Percentiles rank a stretch among this genome's conserved stretches.
These are phyloP conservation scores for Azorinus chamasolen DNA, from an alignment of 2,888 invertebrate species.

Conservation along the genomic window DNA sequence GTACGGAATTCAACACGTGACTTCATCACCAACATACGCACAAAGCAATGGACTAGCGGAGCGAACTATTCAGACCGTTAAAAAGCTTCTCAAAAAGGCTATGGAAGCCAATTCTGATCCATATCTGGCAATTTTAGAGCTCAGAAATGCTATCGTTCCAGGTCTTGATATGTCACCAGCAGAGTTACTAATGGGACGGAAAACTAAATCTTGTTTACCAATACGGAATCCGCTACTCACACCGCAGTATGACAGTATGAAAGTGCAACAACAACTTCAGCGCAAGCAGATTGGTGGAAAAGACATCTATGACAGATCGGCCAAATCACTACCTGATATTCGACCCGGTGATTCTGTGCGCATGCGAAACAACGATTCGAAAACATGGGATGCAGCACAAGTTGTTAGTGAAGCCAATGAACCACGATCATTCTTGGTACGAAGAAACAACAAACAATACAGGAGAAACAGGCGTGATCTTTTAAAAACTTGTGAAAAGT, in stretches of 20 bases:
- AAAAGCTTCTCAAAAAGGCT: slow-evolving; percentile 26
- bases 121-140: slow-evolving; percentile 39
- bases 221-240: too few relatives aligned
- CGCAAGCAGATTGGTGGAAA: too few relatives aligned
- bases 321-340: too few relatives aligned
- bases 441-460: not conserved
- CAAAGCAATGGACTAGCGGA: slow-evolving; percentile 51
- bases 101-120: too few relatives aligned
- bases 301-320: too few relatives aligned
- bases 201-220: not conserved
- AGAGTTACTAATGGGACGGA: slow-evolving; percentile 1
- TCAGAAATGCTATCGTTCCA: slow-evolving; percentile 9
- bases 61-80: slow-evolving; percentile 48
- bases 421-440: not conserved
- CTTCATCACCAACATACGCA: slow-evolving; percentile 48
- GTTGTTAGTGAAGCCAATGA: too few relatives aligned
- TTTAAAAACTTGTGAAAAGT: not conserved
- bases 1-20: slow-evolving; percentile 39
- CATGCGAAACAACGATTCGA: not conserved
- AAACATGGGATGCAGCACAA: not conserved
- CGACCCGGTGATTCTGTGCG: too few relatives aligned
- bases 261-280: too few relatives aligned
- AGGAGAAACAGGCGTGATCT: slow-evolving; percentile 4
- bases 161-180: slow-evolving; percentile 1
- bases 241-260: not conserved